Percentiles rank a stretch among this genome's conserved stretches.
These are phyloP conservation scores for Anomalospiza imberbis DNA, from an alignment of 2,797 vertebrate species.

Conservation along the genomic window DNA sequence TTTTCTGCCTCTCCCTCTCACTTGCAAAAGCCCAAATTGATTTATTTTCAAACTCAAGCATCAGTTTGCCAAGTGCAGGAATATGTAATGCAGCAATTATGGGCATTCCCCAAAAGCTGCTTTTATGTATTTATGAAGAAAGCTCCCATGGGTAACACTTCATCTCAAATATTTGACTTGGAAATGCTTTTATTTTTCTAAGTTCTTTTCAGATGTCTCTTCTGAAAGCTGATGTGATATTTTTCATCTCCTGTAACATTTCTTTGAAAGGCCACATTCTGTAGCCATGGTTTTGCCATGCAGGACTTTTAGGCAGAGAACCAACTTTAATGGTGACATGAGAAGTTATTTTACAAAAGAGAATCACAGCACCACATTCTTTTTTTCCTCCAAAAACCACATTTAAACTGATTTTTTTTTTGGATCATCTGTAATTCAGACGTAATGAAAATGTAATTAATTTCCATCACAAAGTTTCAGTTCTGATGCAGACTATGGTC, in stretches of 20 bases:
- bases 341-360: not conserved
- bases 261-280: not conserved
- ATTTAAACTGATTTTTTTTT: not conserved
- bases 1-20: not conserved
- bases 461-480: not conserved
- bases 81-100: constrained; percentile 33
- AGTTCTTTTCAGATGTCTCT: not conserved
- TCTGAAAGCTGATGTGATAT: not conserved
- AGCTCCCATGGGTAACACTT: constrained; percentile 1
- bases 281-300: not conserved
- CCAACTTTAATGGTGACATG: not conserved
- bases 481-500: not conserved
- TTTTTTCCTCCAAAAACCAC: not conserved
- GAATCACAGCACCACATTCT: not conserved
- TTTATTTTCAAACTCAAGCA: constrained; percentile 14
- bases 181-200: constrained; percentile 32
- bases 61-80: constrained; percentile 9
- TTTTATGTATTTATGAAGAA: constrained; percentile 50
- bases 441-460: constrained; percentile 10
- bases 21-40: not conserved
- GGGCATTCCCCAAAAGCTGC: constrained; percentile 46
- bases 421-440: not conserved
- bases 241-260: not conserved
- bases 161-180: constrained; percentile 44
- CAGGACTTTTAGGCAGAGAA: not conserved